phyloP scores from a whole-genome alignment of 23 tunicate species.

The Corella eumyota region DNA sequence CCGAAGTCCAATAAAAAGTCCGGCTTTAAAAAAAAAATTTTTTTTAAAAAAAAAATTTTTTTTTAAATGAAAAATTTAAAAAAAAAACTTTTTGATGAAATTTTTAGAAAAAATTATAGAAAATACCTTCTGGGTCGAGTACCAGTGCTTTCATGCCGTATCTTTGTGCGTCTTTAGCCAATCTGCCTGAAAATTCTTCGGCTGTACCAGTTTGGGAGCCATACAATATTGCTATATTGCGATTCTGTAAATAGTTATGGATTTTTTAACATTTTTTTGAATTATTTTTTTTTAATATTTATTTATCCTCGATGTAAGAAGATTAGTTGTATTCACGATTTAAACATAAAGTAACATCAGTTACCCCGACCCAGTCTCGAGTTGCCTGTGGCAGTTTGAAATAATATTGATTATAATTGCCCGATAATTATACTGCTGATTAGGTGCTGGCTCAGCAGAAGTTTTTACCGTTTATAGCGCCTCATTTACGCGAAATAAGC shows the following conservation, averaged over 20 bases:
- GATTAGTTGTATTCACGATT: not conserved
- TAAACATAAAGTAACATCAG: too few relatives aligned
- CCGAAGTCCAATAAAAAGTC: too few relatives aligned
- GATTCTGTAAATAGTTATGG: slow-evolving; percentile 16
- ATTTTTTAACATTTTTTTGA: not conserved
- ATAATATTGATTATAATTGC: too few relatives aligned
- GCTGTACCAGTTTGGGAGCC: slow-evolving; percentile 99
- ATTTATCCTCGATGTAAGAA: not conserved
- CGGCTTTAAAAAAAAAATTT: too few relatives aligned
- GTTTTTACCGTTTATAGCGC: too few relatives aligned
- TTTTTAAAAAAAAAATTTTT: too few relatives aligned
- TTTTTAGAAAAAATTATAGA: not conserved
- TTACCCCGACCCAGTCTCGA: too few relatives aligned
- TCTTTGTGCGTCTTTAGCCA: slow-evolving; percentile 90
- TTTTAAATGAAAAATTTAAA: too few relatives aligned
- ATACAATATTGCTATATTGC: slow-evolving; percentile 81
- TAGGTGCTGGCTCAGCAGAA: too few relatives aligned
- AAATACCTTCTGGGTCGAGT: slow-evolving; percentile 89
- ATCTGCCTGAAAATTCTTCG: slow-evolving; percentile 84
- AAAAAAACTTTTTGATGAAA: not conserved
- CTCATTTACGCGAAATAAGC: too few relatives aligned
- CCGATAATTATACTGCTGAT: too few relatives aligned
- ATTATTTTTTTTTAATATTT: not conserved
- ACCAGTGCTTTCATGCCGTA: slow-evolving; percentile 96
- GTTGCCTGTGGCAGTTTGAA: too few relatives aligned